Evolutionary conservation across 2,113 vertebrate genomes (phyloP), one percentile per base, ranked within the genome.

Genomic region (Anoura caudifer): DNA sequence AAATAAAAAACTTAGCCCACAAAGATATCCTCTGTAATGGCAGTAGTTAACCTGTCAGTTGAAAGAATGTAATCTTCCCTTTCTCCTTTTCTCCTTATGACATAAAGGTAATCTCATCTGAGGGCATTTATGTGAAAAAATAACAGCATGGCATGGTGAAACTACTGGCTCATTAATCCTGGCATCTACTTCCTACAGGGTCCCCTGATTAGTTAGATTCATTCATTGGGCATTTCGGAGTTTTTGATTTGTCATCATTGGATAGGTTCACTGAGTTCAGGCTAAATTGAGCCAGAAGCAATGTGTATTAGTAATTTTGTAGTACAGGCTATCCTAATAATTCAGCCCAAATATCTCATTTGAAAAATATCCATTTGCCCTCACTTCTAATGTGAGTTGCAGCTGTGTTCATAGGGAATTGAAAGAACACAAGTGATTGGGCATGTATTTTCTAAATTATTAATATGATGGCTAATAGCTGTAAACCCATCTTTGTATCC

Each of bases 291-390:
- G 98, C 98, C 97, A 98, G 98, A 98, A 98, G 97, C 97, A 98
- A 98, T 98, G 98, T 99, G 98, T 99, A 99, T 98, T 99, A 98
- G 98, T 98, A 98, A 98, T 98, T 98, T 98, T 97, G 97, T 98
- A 98, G 98, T 98, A 98, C 96, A 98, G 98, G 98, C 97, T 98
- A 98, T 94, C 96, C 95, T 98, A 98, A 98, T 98, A 98, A 99
- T 98, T 98, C 98, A 98, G 94, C 94, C 98, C 98, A 98, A 98
- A 98, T 98, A 98, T 98, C 98, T 98, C 95, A 98, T 98, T 97
- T 98, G 98, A 98, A 98, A 98, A 97, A 97, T 69, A 98, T 97
- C 96, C 91, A 91, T 97, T 98, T 96, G 65, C 79, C 87, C 95
- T 98, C 41, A 31, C 93, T 97, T 96, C 97, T 97, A 98, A 96